These are phyloP conservation scores for Drosophila mayri DNA, from an alignment of 1,140 invertebrate genomes.

Conservation along the genomic window DNA sequence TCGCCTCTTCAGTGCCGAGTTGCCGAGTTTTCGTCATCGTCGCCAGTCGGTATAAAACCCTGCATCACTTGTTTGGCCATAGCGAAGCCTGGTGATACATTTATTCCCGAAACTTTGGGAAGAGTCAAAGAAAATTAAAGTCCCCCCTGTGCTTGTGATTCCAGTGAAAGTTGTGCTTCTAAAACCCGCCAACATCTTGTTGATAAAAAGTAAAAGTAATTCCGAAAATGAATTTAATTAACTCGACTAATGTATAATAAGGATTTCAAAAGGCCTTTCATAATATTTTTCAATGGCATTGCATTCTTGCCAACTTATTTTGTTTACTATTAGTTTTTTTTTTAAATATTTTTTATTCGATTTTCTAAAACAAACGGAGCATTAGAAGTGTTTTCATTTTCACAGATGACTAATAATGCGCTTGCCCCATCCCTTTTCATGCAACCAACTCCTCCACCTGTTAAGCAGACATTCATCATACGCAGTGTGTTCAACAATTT, in stretches of 20 bases:
- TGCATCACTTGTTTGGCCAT: slow-evolving; percentile 51
- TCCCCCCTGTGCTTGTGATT: slow-evolving; percentile 65
- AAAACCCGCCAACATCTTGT: slow-evolving; percentile 30
- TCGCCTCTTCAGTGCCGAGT: slow-evolving; percentile 36
- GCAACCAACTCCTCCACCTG: slow-evolving; percentile 23
- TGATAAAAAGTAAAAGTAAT: slow-evolving; percentile 37
- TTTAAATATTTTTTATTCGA: not conserved
- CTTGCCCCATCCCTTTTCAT: not conserved
- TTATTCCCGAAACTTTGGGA: slow-evolving; percentile 39
- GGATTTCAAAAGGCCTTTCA: slow-evolving; percentile 1
- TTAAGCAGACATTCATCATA: slow-evolving; percentile 65
- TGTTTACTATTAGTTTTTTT: not conserved
- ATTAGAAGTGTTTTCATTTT: not conserved
- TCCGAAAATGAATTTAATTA: slow-evolving; percentile 34
- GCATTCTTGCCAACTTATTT: slow-evolving; percentile 2
- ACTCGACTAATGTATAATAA: slow-evolving; percentile 2
- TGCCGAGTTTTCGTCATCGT: slow-evolving; percentile 52
- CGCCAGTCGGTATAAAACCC: slow-evolving; percentile 45
- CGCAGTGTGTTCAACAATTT: slow-evolving; percentile 49
- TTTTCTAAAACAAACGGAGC: not conserved
- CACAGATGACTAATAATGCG: not conserved
- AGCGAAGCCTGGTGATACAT: slow-evolving; percentile 39
- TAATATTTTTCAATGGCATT: slow-evolving; percentile 13
- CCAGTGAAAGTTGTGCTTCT: slow-evolving; percentile 55
- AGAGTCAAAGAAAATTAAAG: slow-evolving; percentile 59